phyloP scores from a whole-genome alignment of 2,113 vertebrate genomes.

The Sebastes schlegelii region DNA sequence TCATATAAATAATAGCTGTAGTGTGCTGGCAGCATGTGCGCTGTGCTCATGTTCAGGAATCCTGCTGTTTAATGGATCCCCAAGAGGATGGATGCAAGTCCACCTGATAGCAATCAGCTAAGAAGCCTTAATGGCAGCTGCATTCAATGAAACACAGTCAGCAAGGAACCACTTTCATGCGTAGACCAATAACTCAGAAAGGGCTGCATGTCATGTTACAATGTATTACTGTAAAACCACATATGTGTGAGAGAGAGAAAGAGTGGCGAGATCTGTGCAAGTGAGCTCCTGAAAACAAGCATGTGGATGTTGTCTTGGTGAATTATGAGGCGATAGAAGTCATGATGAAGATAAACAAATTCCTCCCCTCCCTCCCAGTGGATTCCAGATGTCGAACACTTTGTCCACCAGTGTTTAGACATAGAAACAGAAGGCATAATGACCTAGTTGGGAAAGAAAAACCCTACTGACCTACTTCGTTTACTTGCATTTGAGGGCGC shows the following conservation, averaged over 20 bases:
- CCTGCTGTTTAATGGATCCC: conserved; percentile 14
- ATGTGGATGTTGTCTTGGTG: background rate
- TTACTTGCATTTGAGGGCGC: background rate
- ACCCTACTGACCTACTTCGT: conserved; percentile 48
- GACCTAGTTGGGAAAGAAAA: conserved; percentile 20
- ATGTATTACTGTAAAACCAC: background rate
- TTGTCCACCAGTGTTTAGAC: conserved; percentile 19
- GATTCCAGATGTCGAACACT: conserved; percentile 35
- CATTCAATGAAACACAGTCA: conserved; percentile 11
- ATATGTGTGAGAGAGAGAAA: no score
- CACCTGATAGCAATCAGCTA: conserved; percentile 29
- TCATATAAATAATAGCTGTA: background rate
- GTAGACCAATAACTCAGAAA: background rate
- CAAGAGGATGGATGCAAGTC: background rate
- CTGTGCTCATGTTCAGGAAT: conserved; percentile 6
- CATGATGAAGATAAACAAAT: conserved; percentile 27
- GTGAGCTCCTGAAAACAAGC: background rate
- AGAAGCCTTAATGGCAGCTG: conserved; percentile 35
- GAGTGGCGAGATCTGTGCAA: background rate
- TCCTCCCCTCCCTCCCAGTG: background rate
- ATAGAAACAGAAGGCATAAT: conserved; percentile 7
- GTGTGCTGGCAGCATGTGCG: background rate
- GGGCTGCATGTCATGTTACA: background rate
- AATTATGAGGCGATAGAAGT: background rate
- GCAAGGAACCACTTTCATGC: conserved; percentile 16